These are phyloP conservation scores for Merluccius polli DNA, from an alignment of 2,797 vertebrate species.

Conservation along the genomic window DNA sequence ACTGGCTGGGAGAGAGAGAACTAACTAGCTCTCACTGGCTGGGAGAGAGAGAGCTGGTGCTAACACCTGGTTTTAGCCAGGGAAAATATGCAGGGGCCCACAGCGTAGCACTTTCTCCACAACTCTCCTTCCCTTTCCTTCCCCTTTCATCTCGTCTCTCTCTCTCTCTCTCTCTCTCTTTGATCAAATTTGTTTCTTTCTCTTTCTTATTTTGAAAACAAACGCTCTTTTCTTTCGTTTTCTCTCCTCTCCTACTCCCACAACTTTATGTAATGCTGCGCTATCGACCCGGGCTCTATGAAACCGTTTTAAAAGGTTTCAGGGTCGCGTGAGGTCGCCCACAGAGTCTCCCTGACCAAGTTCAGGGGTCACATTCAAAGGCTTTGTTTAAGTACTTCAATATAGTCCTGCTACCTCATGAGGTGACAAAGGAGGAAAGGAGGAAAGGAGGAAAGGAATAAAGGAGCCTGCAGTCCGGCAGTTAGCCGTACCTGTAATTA, in stretches of 20 bases:
- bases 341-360: no score
- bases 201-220: no score
- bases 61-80: background rate
- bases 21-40: background rate
- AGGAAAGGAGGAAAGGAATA: background rate
- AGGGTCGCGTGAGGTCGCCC: no score
- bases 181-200: background rate
- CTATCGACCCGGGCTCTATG: no score
- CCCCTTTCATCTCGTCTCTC: background rate
- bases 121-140: background rate
- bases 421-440: background rate
- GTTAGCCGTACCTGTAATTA: background rate
- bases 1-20: background rate
- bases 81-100: constrained; percentile 43
- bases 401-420: no score
- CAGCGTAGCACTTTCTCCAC: constrained; percentile 55
- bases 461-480: background rate
- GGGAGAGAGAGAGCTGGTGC: background rate
- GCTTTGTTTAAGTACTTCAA: no score
- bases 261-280: no score
- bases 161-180: background rate
- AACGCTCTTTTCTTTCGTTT: background rate
- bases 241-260: background rate
- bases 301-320: no score
- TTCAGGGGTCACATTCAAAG: no score